phyloP scores from a whole-genome alignment of 92 coral and sea anemone species.

The Zoanthus sociatus region DNA sequence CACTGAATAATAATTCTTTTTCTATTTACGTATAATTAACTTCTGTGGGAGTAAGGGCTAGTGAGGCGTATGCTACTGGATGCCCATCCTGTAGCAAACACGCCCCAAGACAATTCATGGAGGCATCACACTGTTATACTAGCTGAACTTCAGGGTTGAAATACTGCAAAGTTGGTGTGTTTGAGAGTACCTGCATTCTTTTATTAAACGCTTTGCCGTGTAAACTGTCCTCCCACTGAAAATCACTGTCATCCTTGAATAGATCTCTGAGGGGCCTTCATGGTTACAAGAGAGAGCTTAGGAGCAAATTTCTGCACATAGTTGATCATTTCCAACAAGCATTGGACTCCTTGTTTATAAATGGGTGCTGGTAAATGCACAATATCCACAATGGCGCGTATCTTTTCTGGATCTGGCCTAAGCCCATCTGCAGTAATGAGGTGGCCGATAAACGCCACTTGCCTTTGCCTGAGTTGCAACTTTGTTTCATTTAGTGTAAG shows the following conservation, averaged over 20 bases:
- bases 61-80: slow-evolving; percentile 54
- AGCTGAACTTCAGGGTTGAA: too few relatives aligned
- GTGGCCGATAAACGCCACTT: neutral
- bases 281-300: too few relatives aligned
- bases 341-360: too few relatives aligned
- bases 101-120: slow-evolving; percentile 33
- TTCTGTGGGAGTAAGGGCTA: slow-evolving; percentile 41
- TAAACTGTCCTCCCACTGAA: too few relatives aligned
- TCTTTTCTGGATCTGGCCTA: slow-evolving; percentile 42
- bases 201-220: slow-evolving; percentile 39
- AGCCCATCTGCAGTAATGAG: slow-evolving; percentile 35
- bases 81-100: slow-evolving; percentile 54
- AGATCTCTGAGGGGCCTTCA: too few relatives aligned
- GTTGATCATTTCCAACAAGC: too few relatives aligned
- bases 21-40: too few relatives aligned
- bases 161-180: slow-evolving; percentile 50
- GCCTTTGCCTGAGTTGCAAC: slow-evolving; percentile 22
- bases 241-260: too few relatives aligned
- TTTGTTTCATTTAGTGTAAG: neutral
- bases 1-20: too few relatives aligned
- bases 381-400: slow-evolving; percentile 59
- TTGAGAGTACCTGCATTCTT: slow-evolving; percentile 50
- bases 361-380: slow-evolving; percentile 8
- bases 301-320: too few relatives aligned
- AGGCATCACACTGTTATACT: too few relatives aligned